These are phyloP conservation scores for Acromyrmex heyeri DNA, from an alignment of 1,140 invertebrate species.

Conservation along the genomic window DNA sequence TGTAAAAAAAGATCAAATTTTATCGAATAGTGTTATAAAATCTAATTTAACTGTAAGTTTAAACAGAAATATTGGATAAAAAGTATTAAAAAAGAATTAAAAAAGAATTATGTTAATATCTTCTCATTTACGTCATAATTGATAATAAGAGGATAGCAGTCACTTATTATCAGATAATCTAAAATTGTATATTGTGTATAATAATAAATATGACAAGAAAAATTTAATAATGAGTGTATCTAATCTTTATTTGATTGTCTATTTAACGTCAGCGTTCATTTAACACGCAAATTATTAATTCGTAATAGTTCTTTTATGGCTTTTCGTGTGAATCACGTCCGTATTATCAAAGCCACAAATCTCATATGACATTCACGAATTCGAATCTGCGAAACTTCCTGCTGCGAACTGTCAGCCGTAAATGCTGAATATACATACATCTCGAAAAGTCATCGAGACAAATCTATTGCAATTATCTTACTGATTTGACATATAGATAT, in stretches of 20 bases:
- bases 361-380: slow-evolving; percentile 27
- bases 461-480: background rate
- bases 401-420: slow-evolving; percentile 7
- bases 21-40: no score
- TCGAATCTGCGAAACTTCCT: slow-evolving; percentile 22
- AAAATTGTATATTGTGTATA: background rate
- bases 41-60: background rate
- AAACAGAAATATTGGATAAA: background rate
- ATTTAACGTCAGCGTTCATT: background rate
- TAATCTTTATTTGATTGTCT: slow-evolving; percentile 8
- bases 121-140: slow-evolving; percentile 16
- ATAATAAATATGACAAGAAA: background rate
- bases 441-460: background rate
- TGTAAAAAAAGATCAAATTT: no score
- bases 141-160: background rate
- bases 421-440: background rate
- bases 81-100: background rate
- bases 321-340: no score
- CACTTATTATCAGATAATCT: no score
- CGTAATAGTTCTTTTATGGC: slow-evolving; percentile 12
- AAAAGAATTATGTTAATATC: background rate
- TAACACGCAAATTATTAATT: slow-evolving; percentile 16
- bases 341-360: slow-evolving; percentile 16
- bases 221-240: background rate
- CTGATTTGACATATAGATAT: background rate